phyloP scores from a whole-genome alignment of 2,113 vertebrate species.

The Leucopsar rothschildi region DNA sequence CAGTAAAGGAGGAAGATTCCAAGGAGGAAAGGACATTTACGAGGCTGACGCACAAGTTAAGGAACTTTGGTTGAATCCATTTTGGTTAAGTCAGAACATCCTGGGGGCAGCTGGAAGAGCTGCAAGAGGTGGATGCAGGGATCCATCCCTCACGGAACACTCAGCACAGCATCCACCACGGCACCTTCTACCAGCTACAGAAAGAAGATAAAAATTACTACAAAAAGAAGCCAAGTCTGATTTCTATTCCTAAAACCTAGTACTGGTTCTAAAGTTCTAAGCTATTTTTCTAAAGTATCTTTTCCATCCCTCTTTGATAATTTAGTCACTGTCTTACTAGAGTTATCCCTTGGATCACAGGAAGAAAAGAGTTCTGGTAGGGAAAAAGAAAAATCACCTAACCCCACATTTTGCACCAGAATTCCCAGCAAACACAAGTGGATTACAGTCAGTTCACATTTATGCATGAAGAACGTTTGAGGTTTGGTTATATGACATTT shows the following conservation, averaged over 20 bases:
- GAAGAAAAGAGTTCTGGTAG: background rate
- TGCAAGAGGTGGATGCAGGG: background rate
- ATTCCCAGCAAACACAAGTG: background rate
- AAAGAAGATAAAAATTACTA: background rate
- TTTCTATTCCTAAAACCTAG: background rate
- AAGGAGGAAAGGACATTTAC: background rate
- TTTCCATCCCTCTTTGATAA: background rate
- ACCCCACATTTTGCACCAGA: accelerated
- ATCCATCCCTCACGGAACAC: accelerated
- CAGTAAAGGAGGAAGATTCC: background rate
- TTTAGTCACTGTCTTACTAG: background rate
- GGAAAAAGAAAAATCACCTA: background rate
- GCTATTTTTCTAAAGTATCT: background rate
- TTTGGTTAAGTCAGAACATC: background rate
- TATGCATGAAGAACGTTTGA: background rate
- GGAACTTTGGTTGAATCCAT: background rate
- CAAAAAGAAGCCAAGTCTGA: background rate
- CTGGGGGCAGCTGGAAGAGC: background rate
- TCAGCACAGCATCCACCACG: accelerated
- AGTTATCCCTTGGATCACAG: background rate
- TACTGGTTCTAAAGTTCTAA: background rate
- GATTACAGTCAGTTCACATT: background rate
- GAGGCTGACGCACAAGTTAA: background rate
- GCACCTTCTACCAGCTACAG: background rate
- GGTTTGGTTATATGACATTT: background rate